Conservation (phyloP, 2,113 vertebrate species). For the Phodopus roborovskii region DNA sequence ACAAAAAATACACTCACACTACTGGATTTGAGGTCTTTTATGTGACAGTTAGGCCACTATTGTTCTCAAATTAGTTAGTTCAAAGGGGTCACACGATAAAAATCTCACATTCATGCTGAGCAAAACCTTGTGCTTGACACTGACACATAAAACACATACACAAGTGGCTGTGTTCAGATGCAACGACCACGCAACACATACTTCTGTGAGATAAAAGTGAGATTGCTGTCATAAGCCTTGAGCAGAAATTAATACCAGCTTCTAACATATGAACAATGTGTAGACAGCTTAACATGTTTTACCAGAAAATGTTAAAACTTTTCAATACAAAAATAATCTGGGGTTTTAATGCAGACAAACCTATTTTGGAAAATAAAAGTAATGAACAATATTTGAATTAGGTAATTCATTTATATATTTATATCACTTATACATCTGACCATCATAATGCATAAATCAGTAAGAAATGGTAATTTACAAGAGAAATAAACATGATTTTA, state of each 20-base stretch:
- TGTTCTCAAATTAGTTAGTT: constrained; percentile 5
- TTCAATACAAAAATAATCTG: not conserved
- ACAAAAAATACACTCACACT: not conserved
- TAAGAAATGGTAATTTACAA: not conserved
- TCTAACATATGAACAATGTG: not conserved
- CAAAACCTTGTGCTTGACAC: not conserved
- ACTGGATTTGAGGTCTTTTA: not conserved
- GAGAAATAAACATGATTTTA: not conserved
- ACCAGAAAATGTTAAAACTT: not conserved
- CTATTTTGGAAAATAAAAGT: not conserved
- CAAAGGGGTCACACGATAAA: not conserved
- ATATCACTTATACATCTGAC: not conserved
- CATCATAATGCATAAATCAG: not conserved
- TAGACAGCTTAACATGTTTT: not conserved
- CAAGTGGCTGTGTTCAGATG: not conserved
- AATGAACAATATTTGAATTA: constrained; percentile 6
- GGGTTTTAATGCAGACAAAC: not conserved
- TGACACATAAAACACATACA: not conserved
- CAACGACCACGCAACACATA: not conserved
- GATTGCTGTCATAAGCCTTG: not conserved
- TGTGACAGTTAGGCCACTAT: not conserved
- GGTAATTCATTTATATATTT: not conserved
- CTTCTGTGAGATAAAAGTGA: not conserved
- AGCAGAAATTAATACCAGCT: not conserved
- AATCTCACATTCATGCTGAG: not conserved